A percentile compares a stretch with the other conserved stretches of the same genome.
These are phyloP conservation scores for Sarcophaga variegata DNA, from an alignment of 2,888 invertebrate species.

Conservation along the genomic window DNA sequence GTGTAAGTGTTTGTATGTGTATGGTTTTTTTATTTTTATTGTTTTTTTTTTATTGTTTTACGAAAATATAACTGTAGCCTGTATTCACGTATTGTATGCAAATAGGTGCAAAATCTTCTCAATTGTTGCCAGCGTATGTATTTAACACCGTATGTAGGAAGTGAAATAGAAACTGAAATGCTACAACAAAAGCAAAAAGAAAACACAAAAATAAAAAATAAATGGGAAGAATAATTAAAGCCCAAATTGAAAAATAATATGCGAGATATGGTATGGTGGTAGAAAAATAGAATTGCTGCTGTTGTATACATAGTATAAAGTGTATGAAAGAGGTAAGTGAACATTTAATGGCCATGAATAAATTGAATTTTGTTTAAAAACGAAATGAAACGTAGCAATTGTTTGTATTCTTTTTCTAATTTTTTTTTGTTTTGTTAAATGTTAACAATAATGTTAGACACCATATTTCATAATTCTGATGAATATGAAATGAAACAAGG, in stretches of 20 bases:
- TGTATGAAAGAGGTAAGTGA: slow-evolving; percentile 53
- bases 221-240: not conserved
- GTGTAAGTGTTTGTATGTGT: not conserved
- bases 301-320: not conserved
- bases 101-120: slow-evolving; percentile 17
- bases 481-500: not conserved
- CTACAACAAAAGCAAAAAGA: slow-evolving; percentile 12
- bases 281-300: not conserved
- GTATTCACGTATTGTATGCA: not conserved
- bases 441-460: not conserved
- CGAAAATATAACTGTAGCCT: slow-evolving; percentile 27
- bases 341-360: slow-evolving; percentile 59
- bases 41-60: no score
- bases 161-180: slow-evolving; percentile 30
- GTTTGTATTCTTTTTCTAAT: not conserved
- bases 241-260: not conserved
- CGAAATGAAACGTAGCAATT: slow-evolving; percentile 1
- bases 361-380: slow-evolving; percentile 35
- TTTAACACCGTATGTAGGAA: slow-evolving; percentile 18
- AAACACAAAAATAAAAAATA: not conserved
- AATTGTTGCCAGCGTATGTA: slow-evolving; percentile 21
- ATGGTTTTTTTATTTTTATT: no score
- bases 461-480: not conserved
- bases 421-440: not conserved
- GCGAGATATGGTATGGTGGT: no score